Conservation (phyloP, 2,797 vertebrate species). For the Diplodus puntazzo region DNA sequence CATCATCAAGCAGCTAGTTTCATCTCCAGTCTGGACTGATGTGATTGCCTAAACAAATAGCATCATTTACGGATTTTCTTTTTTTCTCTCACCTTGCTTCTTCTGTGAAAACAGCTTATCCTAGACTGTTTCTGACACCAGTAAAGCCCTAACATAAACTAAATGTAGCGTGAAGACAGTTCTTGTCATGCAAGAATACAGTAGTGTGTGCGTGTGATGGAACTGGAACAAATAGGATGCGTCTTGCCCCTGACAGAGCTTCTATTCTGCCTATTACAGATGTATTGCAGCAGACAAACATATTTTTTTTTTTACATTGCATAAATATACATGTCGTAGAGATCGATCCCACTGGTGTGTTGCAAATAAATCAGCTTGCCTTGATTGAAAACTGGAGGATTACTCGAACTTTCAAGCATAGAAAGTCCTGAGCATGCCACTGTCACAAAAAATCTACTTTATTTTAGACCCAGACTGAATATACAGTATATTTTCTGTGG, state of each 20-base stretch:
- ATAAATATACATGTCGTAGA: constrained; percentile 47
- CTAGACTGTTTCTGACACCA: constrained; percentile 62
- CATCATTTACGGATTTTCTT: constrained; percentile 36
- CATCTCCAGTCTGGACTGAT: constrained; percentile 18
- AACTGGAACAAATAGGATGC: constrained; percentile 69
- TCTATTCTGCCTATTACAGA: constrained; percentile 56
- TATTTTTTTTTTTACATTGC: constrained; percentile 31
- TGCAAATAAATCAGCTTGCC: constrained; percentile 40
- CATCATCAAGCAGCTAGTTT: constrained; percentile 12
- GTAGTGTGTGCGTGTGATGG: constrained; percentile 45
- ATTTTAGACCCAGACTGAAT: constrained; percentile 47
- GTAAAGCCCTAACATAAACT: constrained; percentile 66
- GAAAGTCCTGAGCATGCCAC: constrained; percentile 4
- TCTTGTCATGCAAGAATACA: constrained; percentile 62
- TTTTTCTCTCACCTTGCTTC: constrained; percentile 52
- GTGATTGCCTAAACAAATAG: constrained; percentile 28
- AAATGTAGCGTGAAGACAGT: constrained; percentile 72
- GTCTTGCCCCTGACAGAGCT: constrained; percentile 42
- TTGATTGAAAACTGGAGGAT: constrained; percentile 33
- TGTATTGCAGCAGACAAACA: constrained; percentile 50
- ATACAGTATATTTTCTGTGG: constrained; percentile 14
- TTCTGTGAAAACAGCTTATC: constrained; percentile 68
- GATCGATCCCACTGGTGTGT: constrained; percentile 31
- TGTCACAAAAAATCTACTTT: not conserved
- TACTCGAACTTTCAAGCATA: constrained; percentile 26